Evolutionary conservation across 2,797 vertebrate genomes (phyloP), one percentile per base, ranked within the genome.

Genomic region (Mastacembelus armatus): DNA sequence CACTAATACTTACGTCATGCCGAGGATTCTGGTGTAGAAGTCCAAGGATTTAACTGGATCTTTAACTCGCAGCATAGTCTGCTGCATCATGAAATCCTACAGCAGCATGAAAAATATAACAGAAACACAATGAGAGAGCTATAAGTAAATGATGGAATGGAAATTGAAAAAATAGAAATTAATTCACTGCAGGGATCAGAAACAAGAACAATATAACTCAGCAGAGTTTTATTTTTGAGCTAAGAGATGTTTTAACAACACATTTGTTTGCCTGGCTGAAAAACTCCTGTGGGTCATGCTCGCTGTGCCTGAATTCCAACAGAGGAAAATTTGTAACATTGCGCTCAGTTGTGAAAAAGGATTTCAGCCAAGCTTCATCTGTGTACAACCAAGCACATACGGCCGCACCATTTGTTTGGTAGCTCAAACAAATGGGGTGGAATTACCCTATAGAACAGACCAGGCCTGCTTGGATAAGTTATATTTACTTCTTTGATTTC

Each of bases 1-100:
- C 7, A 7, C 7, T 0, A 5, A 65, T 43, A 95, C 97, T 97
- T 77, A 99, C 97, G 95, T 98, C 97, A 99, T 98, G 90, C 98
- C 98, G 26, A 99, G 95, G 85, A 99, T 83, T 71, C 95, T 94
- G 18, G 98, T 98, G 90, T 99, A 99, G 91, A 99, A 99, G 84
- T 98, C 95, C 88, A 99, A 26, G 2, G 97, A 99, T 73, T 97
- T 99, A 32, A 94, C 92, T 1, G 97, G 98, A 92, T 99, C 96
- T 77, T 99, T 99, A 59, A 99, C 94, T 74, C 97, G 92, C 43
- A 99, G 86, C 98, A 99, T 99, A 0, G 98, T 99, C 88, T 99
- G 98, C 87, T 99, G 98, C 88, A 99, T 94, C 74, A 99, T 90
- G 72, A 98, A 99, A 77, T 98, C 98, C 98, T 98, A 19, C 21